These are phyloP conservation scores for Artemia sp. DNA, from an alignment of 2,888 invertebrate species.

Conservation along the genomic window DNA sequence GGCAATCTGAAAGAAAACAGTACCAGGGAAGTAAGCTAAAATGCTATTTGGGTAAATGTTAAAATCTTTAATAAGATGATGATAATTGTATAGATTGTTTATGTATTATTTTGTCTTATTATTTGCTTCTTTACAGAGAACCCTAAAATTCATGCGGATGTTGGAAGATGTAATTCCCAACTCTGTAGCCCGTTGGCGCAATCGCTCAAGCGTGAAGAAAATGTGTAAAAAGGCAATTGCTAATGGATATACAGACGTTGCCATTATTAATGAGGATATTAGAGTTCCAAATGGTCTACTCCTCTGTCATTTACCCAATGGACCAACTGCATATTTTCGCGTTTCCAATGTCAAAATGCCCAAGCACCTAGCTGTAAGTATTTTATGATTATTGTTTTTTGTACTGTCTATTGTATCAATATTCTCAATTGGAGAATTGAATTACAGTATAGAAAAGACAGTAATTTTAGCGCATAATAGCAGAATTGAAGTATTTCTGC, in stretches of 20 bases:
- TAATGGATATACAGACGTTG: constrained; percentile 64
- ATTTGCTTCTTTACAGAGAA: constrained; percentile 40
- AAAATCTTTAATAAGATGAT: background rate
- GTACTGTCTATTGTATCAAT: too few species aligned
- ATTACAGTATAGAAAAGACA: too few species aligned
- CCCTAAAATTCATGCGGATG: constrained; percentile 80
- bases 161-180: constrained; percentile 80
- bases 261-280: constrained; percentile 85
- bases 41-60: background rate
- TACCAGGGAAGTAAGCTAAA: too few species aligned
- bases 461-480: too few species aligned
- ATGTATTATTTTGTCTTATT: constrained; percentile 15
- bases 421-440: too few species aligned
- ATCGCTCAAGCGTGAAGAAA: constrained; percentile 76
- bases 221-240: constrained; percentile 68
- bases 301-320: constrained; percentile 81
- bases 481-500: too few species aligned
- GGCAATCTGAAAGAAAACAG: too few species aligned
- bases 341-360: constrained; percentile 80
- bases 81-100: background rate
- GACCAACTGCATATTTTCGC: constrained; percentile 91
- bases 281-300: constrained; percentile 79
- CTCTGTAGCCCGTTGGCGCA: constrained; percentile 66
- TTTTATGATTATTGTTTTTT: background rate
- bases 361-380: constrained; percentile 49